Evolutionary conservation across 2,888 invertebrate species (phyloP).

Genomic region (Lamellibrachia columna): DNA sequence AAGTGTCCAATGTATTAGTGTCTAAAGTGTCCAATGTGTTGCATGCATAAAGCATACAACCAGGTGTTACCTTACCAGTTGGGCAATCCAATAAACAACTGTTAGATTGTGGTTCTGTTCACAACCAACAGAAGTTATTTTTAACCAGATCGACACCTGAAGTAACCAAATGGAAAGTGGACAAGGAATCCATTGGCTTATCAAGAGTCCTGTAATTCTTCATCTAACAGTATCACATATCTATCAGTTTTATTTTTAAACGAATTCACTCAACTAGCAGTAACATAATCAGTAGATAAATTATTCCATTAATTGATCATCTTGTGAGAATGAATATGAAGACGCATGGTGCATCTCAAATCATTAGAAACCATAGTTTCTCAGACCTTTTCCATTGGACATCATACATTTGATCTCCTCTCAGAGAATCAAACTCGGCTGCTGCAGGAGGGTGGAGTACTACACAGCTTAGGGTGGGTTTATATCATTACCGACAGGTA

Average conservation of each 20-base stretch:
- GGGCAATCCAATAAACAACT: not conserved
- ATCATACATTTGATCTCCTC: not conserved
- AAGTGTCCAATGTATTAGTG: not conserved
- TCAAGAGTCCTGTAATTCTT: no score
- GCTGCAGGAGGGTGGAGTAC: not conserved
- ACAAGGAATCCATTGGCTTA: no score
- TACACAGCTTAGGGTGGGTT: not conserved
- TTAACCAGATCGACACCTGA: no score
- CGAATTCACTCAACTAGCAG: no score
- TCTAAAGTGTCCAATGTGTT: not conserved
- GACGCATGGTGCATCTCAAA: not conserved
- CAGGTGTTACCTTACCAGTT: not conserved
- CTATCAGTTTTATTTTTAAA: no score
- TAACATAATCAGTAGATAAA: no score
- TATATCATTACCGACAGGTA: not conserved
- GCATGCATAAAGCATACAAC: not conserved
- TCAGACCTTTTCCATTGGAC: conserved; percentile 13
- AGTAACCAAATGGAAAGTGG: no score
- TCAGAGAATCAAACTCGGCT: not conserved
- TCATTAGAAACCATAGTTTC: not conserved
- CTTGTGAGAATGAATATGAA: not conserved
- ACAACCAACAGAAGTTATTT: not conserved
- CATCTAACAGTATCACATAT: no score
- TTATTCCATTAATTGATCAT: not conserved
- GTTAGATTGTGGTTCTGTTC: not conserved